phyloP scores from a whole-genome alignment of 1,140 invertebrate species.

The Leptonema lineaticorne region DNA sequence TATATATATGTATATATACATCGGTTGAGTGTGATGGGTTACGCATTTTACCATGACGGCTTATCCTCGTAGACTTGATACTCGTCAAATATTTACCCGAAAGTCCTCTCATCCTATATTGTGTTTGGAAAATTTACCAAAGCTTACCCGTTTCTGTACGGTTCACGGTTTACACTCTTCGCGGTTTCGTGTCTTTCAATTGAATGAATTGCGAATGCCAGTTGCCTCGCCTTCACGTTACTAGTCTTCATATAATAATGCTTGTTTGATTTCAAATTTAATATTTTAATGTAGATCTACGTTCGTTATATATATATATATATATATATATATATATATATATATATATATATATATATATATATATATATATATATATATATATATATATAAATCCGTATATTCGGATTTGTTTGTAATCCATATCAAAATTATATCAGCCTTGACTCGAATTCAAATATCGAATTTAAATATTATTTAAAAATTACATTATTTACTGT shows the following conservation, averaged over 20 bases:
- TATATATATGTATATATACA: too few species aligned
- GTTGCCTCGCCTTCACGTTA: too few species aligned
- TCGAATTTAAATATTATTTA: too few species aligned
- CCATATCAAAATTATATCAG: too few species aligned
- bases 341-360: neutral
- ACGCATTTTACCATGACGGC: neutral
- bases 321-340: neutral
- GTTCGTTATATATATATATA: neutral
- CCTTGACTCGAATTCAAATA: too few species aligned
- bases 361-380: neutral
- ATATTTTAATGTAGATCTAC: constrained; percentile 1
- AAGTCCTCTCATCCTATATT: neutral
- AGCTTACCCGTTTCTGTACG: too few species aligned
- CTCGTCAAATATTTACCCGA: constrained; percentile 11
- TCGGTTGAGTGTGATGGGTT: too few species aligned
- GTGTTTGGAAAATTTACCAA: constrained; percentile 2
- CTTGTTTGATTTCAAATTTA: neutral
- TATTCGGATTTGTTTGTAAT: too few species aligned
- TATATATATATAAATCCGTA: neutral
- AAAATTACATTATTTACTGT: too few species aligned
- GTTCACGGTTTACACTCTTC: neutral
- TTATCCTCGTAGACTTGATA: neutral
- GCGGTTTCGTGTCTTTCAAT: neutral
- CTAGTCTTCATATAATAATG: neutral
- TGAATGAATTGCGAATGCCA: too few species aligned